Evolutionary conservation across 2,113 vertebrate genomes (phyloP).

Genomic region (Australoheros scitulus): DNA sequence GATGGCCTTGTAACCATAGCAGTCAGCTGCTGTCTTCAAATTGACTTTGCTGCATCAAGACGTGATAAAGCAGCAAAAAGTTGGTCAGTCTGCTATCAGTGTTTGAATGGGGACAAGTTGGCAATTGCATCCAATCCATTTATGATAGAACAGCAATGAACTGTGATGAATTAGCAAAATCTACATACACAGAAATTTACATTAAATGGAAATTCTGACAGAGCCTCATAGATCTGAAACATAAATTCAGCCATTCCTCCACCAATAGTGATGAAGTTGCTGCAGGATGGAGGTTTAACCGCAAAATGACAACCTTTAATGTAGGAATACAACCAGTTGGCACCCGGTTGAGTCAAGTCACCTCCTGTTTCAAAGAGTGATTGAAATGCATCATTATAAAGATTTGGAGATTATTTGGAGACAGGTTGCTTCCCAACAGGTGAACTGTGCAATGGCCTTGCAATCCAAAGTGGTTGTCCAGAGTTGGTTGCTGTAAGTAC

Average conservation of each 20-base stretch:
- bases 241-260: not conserved
- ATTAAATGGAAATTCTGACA: not conserved
- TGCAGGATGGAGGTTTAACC: rapidly evolving
- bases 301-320: not conserved
- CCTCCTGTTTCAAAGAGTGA: not conserved
- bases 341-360: not conserved
- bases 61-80: not conserved
- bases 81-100: not conserved
- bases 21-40: not conserved
- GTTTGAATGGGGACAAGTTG: too few species aligned
- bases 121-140: not conserved
- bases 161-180: not conserved
- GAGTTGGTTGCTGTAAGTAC: not conserved
- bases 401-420: not conserved
- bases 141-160: not conserved
- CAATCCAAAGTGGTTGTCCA: not conserved
- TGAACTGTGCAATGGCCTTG: not conserved
- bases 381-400: not conserved
- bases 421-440: not conserved
- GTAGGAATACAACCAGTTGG: not conserved
- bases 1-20: not conserved
- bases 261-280: too few species aligned
- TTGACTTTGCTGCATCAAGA: not conserved
- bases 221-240: not conserved
- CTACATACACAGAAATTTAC: not conserved